Base-by-base conservation (phyloP, 2,797 vertebrate species). In the Cirrhinus mrigala region DNA sequence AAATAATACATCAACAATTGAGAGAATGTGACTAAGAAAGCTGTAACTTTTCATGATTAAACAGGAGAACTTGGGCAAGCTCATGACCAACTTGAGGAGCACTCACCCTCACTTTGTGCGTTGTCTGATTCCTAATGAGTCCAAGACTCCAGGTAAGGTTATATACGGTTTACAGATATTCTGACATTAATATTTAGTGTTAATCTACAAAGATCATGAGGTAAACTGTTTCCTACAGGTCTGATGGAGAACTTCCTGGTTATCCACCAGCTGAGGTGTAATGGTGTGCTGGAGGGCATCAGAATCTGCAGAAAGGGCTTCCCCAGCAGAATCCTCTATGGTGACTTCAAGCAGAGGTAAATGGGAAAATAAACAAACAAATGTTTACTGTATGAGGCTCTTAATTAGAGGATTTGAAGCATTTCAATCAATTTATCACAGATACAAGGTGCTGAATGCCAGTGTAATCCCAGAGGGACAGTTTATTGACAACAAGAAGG, bases 91-190 rank as follows among this genome's bases (percentile, higher is more conserved):
- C 87, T 69, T 97, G 89, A 94, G 92, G 86, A 96, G 95, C 88
- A 98, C 97, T 1, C 97, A 97, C 58, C 97, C 96, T 79, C 97
- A 98, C 90, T 97, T 97, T 95, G 97, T 98, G 80, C 96, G 97
- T 11, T 98, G 97, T 54, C 89, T 98, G 91, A 98, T 98, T 82
- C 97, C 97, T 79, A 98, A 98, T 90, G 97, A 98, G 92, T 95
- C 96, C 1, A 98, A 98, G 93, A 97, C 95, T 87, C 97, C 97
- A 91, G 97, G 97, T 97, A 95, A 86, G 46, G 9, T 9, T 3
- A 27, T 4, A 3, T 33, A 16, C 1, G 7, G 0, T 6, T 54
- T 0, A 77, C 24, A 77, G 0, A 2, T 18, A 68, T 22, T 33
- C 2, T 40, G 6, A 37, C 0, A 20, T 58, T 4, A 52, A 44